These are phyloP conservation scores for Anniella stebbinsi DNA, from an alignment of 2,797 vertebrate genomes.

Conservation along the genomic window DNA sequence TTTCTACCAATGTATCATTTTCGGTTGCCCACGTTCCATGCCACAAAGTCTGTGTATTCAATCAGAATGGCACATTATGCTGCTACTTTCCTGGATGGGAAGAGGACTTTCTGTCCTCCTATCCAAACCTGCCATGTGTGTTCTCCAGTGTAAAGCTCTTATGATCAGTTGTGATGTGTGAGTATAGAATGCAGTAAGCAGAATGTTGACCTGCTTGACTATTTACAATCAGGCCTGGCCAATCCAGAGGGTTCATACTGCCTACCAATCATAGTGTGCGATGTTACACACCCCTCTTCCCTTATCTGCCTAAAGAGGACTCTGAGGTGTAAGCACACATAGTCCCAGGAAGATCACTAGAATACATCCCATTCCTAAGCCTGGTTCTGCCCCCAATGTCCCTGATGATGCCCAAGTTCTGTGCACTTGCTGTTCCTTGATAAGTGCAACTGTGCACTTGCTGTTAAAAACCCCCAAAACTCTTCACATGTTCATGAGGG, in stretches of 20 bases:
- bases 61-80: not conserved
- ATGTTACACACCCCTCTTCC: not conserved
- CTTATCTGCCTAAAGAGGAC: not conserved
- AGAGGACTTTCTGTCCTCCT: not conserved
- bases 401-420: not conserved
- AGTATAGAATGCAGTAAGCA: not conserved
- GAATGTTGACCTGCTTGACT: not conserved
- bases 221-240: not conserved
- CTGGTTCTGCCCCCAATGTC: not conserved
- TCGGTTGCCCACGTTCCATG: not conserved
- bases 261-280: too few species aligned
- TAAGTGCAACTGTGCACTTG: too few species aligned
- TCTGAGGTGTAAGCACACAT: not conserved
- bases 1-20: slow-evolving; percentile 8
- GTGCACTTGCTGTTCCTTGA: not conserved
- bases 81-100: not conserved
- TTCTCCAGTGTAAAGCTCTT: not conserved
- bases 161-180: not conserved
- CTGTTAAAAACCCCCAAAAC: not conserved
- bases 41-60: not conserved
- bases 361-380: not conserved
- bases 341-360: not conserved
- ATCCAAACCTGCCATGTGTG: not conserved
- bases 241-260: not conserved
- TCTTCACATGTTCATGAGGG: not conserved